A percentile compares a stretch with the other conserved stretches of the same genome.
These are phyloP conservation scores for Chrysemys picta DNA, from an alignment of 2,113 vertebrate species.

Conservation along the genomic window DNA sequence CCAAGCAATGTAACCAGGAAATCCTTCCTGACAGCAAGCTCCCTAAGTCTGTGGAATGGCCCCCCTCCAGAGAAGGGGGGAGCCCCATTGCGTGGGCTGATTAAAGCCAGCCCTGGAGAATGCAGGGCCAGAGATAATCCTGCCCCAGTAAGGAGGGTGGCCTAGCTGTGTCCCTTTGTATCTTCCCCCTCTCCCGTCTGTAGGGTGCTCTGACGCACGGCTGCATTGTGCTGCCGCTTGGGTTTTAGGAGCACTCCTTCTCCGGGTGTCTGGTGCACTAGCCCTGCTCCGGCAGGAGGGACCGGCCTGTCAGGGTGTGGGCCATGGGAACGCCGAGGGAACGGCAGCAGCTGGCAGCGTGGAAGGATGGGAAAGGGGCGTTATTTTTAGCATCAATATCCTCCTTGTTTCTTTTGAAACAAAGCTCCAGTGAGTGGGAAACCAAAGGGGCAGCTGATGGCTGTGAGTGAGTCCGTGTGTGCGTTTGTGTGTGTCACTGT, in stretches of 20 bases:
- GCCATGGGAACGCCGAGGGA: background rate
- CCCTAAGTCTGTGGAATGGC: background rate
- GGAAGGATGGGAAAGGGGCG: accelerated
- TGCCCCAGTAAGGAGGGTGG: background rate
- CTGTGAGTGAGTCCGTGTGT: background rate
- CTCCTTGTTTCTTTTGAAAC: accelerated
- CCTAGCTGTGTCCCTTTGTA: background rate
- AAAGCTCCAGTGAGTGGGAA: background rate
- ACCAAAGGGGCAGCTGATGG: accelerated
- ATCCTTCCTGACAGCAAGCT: background rate
- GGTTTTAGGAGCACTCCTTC: background rate
- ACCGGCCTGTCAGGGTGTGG: accelerated
- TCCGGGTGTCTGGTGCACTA: accelerated
- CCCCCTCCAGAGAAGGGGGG: background rate
- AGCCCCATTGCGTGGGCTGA: background rate
- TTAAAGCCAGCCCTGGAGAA: background rate
- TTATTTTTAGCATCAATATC: background rate
- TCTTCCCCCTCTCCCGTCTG: too few species aligned
- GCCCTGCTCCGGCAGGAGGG: background rate
- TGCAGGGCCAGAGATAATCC: background rate
- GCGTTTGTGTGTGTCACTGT: too few species aligned
- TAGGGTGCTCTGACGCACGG: background rate
- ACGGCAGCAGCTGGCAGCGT: accelerated
- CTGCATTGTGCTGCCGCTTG: background rate
- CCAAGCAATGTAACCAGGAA: too few species aligned